Conservation (phyloP, 2,888 invertebrate genomes). For the Cyclophora albipunctata region DNA sequence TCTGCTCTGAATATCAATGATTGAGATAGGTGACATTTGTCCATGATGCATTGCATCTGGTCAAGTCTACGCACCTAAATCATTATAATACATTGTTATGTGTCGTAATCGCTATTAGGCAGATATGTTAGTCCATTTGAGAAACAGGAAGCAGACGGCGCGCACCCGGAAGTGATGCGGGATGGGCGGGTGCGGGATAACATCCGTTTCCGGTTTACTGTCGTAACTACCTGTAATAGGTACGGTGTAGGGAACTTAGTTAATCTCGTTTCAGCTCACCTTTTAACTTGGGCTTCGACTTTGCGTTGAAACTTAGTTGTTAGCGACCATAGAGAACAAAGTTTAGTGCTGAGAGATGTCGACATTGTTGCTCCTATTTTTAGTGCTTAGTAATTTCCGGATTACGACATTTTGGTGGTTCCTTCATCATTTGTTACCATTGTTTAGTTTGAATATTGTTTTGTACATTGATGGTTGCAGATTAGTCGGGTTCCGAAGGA, state of each 20-base stretch:
- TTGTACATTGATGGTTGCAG: too few relatives aligned
- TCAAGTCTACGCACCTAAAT: too few relatives aligned
- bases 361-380: conserved; percentile 1
- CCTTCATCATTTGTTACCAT: too few relatives aligned
- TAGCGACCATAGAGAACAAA: not conserved
- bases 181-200: conserved; percentile 28
- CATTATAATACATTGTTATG: too few relatives aligned
- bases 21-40: too few relatives aligned
- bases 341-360: too few relatives aligned
- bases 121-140: conserved; percentile 13
- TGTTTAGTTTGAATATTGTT: too few relatives aligned
- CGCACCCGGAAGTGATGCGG: conserved; percentile 27
- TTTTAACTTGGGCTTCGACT: conserved; percentile 1
- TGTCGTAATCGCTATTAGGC: too few relatives aligned
- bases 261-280: conserved; percentile 1
- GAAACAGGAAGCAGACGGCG: conserved; percentile 32
- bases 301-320: too few relatives aligned
- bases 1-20: too few relatives aligned
- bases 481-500: too few relatives aligned
- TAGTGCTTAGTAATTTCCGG: not conserved
- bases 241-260: conserved; percentile 3
- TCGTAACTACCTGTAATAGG: conserved; percentile 16
- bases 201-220: conserved; percentile 35
- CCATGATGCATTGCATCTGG: too few relatives aligned
- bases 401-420: not conserved